These are phyloP conservation scores for Entelurus aequoreus DNA, from an alignment of 2,113 vertebrate genomes.

Conservation along the genomic window DNA sequence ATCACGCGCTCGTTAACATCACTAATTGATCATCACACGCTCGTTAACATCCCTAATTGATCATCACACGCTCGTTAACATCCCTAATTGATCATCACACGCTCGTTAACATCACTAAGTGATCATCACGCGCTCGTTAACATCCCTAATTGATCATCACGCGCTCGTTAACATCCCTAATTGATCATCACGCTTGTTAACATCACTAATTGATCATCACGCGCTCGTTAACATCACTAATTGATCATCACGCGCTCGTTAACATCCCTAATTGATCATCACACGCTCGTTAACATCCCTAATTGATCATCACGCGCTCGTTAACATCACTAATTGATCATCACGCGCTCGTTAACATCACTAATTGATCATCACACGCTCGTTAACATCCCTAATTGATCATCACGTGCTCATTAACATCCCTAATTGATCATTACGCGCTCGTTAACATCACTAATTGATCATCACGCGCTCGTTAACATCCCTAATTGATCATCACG, in stretches of 20 bases:
- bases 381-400: neutral
- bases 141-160: neutral
- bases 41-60: neutral
- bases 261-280: neutral
- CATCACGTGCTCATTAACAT: neutral
- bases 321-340: neutral
- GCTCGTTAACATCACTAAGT: neutral
- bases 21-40: no score
- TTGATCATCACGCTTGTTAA: neutral
- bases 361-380: neutral
- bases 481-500: neutral
- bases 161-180: slow-evolving; percentile 1
- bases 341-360: slow-evolving; percentile 3
- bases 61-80: neutral
- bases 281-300: slow-evolving; percentile 5
- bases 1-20: slow-evolving; percentile 3
- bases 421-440: no score
- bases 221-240: slow-evolving; percentile 1
- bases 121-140: neutral
- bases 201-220: neutral
- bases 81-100: neutral
- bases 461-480: neutral
- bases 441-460: slow-evolving; percentile 2
- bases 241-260: neutral
- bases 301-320: neutral